These are phyloP conservation scores for Cataglyphis livida DNA, from an alignment of 2,888 invertebrate genomes.

Conservation along the genomic window DNA sequence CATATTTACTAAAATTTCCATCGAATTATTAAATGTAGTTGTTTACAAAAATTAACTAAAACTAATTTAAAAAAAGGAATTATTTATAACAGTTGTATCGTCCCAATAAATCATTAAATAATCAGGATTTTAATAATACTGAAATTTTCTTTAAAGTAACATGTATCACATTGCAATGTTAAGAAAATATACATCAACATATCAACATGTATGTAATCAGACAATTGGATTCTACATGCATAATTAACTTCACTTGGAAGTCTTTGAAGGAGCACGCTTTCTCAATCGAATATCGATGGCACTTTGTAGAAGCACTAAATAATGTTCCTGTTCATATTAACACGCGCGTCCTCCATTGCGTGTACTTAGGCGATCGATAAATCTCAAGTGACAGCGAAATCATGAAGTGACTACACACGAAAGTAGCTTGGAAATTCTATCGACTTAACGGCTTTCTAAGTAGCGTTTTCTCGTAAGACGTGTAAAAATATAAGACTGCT, in stretches of 20 bases:
- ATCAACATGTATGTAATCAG: not conserved
- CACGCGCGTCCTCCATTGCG: constrained; percentile 31
- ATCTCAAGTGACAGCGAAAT: constrained; percentile 55
- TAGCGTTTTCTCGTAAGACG: constrained; percentile 28
- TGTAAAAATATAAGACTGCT: constrained; percentile 26
- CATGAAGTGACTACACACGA: constrained; percentile 39
- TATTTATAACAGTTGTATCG: not conserved
- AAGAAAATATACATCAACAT: not conserved
- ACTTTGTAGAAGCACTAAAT: constrained; percentile 39
- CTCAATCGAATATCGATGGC: constrained; percentile 42
- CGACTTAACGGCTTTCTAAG: constrained; percentile 56
- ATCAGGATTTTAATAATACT: not conserved
- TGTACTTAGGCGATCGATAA: constrained; percentile 47
- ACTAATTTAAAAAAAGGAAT: not conserved
- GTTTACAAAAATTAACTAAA: not conserved
- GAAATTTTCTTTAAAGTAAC: not conserved
- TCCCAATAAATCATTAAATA: constrained; percentile 6
- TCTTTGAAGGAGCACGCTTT: constrained; percentile 26
- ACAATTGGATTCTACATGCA: constrained; percentile 27
- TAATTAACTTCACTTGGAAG: constrained; percentile 27
- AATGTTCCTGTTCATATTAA: constrained; percentile 50
- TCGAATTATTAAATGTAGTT: constrained; percentile 12
- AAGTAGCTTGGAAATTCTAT: constrained; percentile 51
- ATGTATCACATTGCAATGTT: not conserved
- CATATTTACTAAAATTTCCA: not conserved